Base-by-base conservation (phyloP, 2,888 invertebrate species). In the Parapristionchus giblindavisi region DNA sequence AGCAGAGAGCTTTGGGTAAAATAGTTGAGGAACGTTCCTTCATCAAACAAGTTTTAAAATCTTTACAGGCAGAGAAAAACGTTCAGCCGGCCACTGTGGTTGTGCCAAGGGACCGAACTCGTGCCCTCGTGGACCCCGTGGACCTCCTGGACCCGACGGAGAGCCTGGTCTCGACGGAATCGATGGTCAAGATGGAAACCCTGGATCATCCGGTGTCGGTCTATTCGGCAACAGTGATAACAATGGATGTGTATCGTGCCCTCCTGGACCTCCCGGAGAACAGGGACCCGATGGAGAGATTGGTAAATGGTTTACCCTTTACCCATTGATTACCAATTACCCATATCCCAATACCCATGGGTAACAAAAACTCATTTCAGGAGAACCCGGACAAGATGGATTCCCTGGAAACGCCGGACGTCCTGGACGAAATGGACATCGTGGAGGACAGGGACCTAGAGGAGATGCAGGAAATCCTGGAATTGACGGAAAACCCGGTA, bases 141-240 rank as follows among this genome's bases (percentile, higher is more conserved):
- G 82, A 77, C 79, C 79, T 32, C 79, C 82, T 54, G 82, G 82
- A 75, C 81, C 82, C 65, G 79, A 82, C 63, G 82, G 82, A 79
- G 77, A 80, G 73, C 80, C 82, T 70, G 82, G 63, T 27, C 43
- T 43, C 70, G 82, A 83, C 38, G 84, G 84, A 75, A 60, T 76
- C 24, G 79, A 81, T 48, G 84, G 84, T 70, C 72, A 77, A n/a
- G 81, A 81, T 54, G 84, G 84, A 72, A 60, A 76, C 29, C 74
- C 76, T 52, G 75, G 75, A 27, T 60, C 43, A 6, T 32, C 52
- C 36, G 70, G 71, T n/a, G 43, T 58, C 43, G 71, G 40, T 2
- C 40, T 40, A 38, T 38, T 14, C 43, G 63, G 43, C 29, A 24
- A 40, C 27, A 29, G 29, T 21, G 43, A 81, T 72, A 81, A 81